These are phyloP conservation scores for Machaerirhynchus nigripectus DNA, from an alignment of 2,113 vertebrate species.

Conservation along the genomic window DNA sequence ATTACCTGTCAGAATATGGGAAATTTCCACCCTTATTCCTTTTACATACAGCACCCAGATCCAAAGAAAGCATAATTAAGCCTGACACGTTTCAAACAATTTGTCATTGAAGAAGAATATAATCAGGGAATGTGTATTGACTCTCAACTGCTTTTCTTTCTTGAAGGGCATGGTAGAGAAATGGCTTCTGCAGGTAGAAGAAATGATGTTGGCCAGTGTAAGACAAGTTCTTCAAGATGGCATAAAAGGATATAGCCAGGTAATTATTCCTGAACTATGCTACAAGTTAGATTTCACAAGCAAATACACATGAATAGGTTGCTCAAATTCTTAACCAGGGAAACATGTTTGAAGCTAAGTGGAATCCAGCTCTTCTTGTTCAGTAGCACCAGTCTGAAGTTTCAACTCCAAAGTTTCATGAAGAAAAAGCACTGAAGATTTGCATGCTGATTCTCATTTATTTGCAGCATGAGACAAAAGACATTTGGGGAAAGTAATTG, in stretches of 20 bases:
- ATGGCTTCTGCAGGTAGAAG: slow-evolving; percentile 90
- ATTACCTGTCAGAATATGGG: not conserved
- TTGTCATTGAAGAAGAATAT: not conserved
- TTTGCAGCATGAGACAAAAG: not conserved
- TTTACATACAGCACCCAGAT: not conserved
- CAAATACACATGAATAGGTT: not conserved
- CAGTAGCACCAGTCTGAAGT: not conserved
- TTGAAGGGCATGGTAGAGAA: slow-evolving; percentile 92
- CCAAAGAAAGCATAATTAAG: not conserved
- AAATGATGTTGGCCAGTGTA: slow-evolving; percentile 84
- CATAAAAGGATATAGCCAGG: slow-evolving; percentile 79
- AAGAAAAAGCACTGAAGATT: not conserved
- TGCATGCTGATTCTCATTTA: not conserved
- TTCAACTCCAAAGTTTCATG: not conserved
- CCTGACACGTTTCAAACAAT: not conserved
- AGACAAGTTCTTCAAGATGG: slow-evolving; percentile 78
- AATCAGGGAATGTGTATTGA: not conserved
- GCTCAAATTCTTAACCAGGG: not conserved
- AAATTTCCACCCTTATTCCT: not conserved
- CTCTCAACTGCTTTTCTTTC: not conserved
- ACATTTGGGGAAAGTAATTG: not conserved
- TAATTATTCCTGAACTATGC: slow-evolving; percentile 35
- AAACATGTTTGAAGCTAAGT: not conserved
- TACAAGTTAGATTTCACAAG: not conserved
- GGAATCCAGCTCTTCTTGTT: not conserved